phyloP scores from a whole-genome alignment of 2,113 vertebrate genomes.

The Carassius carassius region DNA sequence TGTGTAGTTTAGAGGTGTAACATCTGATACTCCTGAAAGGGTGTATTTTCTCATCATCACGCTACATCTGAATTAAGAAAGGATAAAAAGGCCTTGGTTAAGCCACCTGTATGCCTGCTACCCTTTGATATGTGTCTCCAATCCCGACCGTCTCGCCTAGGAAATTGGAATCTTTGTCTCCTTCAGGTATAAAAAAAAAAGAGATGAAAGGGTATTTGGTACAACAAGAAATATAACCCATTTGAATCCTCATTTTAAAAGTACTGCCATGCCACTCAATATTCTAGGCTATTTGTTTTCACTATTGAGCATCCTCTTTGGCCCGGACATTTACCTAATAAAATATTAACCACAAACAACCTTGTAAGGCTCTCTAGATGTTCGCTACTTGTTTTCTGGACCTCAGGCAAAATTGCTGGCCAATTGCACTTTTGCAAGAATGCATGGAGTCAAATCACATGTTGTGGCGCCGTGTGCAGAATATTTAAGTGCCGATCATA shows the following conservation, averaged over 20 bases:
- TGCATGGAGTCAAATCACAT: slow-evolving; percentile 26
- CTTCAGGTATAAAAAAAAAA: neutral
- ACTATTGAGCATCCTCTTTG: slow-evolving; percentile 72
- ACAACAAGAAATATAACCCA: slow-evolving; percentile 30
- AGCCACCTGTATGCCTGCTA: neutral
- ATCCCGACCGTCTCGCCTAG: neutral
- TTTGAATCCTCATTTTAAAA: slow-evolving; percentile 20
- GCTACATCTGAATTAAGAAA: neutral
- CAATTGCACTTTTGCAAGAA: slow-evolving; percentile 62
- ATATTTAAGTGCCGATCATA: slow-evolving; percentile 17
- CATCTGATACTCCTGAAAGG: neutral
- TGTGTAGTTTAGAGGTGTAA: neutral
- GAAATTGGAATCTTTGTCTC: slow-evolving; percentile 30
- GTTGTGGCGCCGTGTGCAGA: slow-evolving; percentile 56
- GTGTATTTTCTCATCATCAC: neutral
- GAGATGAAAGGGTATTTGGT: slow-evolving; percentile 13
- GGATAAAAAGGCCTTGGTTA: slow-evolving; percentile 5
- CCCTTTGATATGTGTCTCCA: slow-evolving; percentile 22
- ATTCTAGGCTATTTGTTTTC: slow-evolving; percentile 79
- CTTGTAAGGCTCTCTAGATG: slow-evolving; percentile 70
- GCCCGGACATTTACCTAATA: slow-evolving; percentile 80
- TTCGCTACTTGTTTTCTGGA: slow-evolving; percentile 71
- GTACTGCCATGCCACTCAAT: slow-evolving; percentile 79
- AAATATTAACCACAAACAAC: slow-evolving; percentile 84
- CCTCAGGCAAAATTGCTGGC: slow-evolving; percentile 70